Evolutionary conservation across 1,140 invertebrate species (phyloP).

Genomic region (Agrilus planipennis): DNA sequence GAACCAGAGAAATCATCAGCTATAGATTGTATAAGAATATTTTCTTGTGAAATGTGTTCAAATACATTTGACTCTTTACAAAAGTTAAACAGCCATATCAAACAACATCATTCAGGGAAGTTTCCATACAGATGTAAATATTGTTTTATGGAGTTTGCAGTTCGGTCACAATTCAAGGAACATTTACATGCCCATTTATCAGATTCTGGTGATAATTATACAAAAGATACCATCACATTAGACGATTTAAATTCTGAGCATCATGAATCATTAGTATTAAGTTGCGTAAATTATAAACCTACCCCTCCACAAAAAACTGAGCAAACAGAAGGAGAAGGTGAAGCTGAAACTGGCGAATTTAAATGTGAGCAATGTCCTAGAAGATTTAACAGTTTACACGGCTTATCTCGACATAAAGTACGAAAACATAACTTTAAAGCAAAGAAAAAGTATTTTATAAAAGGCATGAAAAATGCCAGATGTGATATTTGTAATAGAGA

Average conservation of each 20-base stretch:
- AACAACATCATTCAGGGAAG: conserved; percentile 25
- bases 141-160: conserved; percentile 18
- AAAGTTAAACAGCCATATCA: conserved; percentile 21
- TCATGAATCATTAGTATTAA: background rate
- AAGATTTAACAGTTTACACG: conserved; percentile 19
- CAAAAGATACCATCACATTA: conserved; percentile 20
- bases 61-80: conserved; percentile 17
- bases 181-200: conserved; percentile 19
- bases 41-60: conserved; percentile 22
- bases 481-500: conserved; percentile 30
- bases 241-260: conserved; percentile 18
- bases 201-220: conserved; percentile 7
- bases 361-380: conserved; percentile 23
- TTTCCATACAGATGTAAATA: conserved; percentile 25
- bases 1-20: background rate
- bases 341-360: background rate
- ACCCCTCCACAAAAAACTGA: no score
- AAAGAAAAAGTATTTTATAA: conserved; percentile 29
- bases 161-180: conserved; percentile 18
- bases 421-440: conserved; percentile 26
- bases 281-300: no score
- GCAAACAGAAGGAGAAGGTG: background rate
- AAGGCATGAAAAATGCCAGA: conserved; percentile 29
- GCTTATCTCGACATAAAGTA: conserved; percentile 24
- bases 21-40: conserved; percentile 10